phyloP scores from a whole-genome alignment of 2,113 vertebrate species.

The Cryptotis parvus region DNA sequence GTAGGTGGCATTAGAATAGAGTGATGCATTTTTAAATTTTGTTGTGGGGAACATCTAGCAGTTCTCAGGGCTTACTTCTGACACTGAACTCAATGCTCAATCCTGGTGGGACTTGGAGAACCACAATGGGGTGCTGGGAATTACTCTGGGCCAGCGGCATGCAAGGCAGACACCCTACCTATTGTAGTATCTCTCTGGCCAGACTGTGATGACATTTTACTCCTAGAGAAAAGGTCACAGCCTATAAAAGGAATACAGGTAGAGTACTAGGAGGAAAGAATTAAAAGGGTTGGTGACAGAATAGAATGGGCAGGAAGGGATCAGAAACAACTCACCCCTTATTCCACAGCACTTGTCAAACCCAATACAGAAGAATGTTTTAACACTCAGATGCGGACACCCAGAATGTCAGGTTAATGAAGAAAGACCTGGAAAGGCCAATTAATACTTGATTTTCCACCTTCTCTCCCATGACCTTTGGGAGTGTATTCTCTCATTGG shows the following conservation, averaged over 20 bases:
- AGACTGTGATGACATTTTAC: not conserved
- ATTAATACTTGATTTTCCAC: not conserved
- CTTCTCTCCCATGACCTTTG: not conserved
- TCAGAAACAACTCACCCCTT: fast-evolving
- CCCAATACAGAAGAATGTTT: not conserved
- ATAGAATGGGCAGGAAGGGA: no score
- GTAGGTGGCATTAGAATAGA: not conserved
- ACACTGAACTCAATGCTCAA: no score
- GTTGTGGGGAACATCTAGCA: not conserved
- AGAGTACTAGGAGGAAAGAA: not conserved
- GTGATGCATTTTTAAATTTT: no score
- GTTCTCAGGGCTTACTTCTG: no score
- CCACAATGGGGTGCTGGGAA: no score
- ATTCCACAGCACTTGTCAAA: not conserved
- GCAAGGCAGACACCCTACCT: no score
- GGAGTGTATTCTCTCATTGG: not conserved
- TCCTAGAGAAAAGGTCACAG: not conserved
- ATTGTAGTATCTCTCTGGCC: no score
- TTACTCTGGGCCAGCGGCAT: no score
- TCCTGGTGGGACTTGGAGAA: no score
- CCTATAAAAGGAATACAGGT: not conserved
- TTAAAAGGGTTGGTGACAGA: not conserved
- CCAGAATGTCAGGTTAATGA: not conserved
- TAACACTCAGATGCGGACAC: no score
- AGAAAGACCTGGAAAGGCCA: fast-evolving